A percentile compares a stretch with the other conserved stretches of the same genome.
phyloP scores from a whole-genome alignment of 2,888 invertebrate species.

The Diloba caeruleocephala region DNA sequence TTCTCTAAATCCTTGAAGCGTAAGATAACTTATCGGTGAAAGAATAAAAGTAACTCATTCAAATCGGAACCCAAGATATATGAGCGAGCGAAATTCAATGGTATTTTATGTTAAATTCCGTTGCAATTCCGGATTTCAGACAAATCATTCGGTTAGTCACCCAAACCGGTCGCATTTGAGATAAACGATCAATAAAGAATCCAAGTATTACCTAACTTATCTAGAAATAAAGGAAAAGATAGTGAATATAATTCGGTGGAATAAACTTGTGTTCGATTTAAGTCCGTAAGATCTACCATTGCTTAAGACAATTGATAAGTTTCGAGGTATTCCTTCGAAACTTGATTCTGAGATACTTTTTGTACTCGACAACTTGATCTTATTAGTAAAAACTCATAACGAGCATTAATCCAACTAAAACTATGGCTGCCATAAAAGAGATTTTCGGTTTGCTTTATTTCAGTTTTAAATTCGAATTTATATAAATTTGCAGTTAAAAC shows the following conservation, averaged over 20 bases:
- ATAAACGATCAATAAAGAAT: constrained; percentile 47
- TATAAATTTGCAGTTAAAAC: too few species aligned
- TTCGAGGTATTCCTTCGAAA: too few species aligned
- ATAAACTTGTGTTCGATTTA: constrained; percentile 39
- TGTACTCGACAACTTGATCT: constrained; percentile 25
- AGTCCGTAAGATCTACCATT: constrained; percentile 34
- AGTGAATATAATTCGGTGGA: constrained; percentile 45
- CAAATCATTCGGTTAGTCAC: constrained; percentile 50
- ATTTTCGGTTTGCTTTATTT: too few species aligned
- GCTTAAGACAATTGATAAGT: constrained; percentile 40
- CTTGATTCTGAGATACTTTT: constrained; percentile 13
- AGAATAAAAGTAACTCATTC: constrained; percentile 47
- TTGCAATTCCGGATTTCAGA: constrained; percentile 47
- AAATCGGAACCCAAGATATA: constrained; percentile 46
- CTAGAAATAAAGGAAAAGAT: constrained; percentile 35
- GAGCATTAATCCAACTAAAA: too few species aligned
- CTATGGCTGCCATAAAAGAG: too few species aligned
- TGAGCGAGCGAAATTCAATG: constrained; percentile 41
- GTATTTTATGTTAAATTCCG: constrained; percentile 41
- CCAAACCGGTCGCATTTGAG: constrained; percentile 37
- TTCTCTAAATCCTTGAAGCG: constrained; percentile 31
- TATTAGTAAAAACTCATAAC: constrained; percentile 29
- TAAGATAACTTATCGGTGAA: constrained; percentile 46
- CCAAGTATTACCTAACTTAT: constrained; percentile 42
- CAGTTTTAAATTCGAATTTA: too few species aligned